A percentile compares a stretch with the other conserved stretches of the same genome.
Evolutionary conservation across 35 echinoderm and acorn worm species (phyloP).

Genomic region (Lytechinus pictus): DNA sequence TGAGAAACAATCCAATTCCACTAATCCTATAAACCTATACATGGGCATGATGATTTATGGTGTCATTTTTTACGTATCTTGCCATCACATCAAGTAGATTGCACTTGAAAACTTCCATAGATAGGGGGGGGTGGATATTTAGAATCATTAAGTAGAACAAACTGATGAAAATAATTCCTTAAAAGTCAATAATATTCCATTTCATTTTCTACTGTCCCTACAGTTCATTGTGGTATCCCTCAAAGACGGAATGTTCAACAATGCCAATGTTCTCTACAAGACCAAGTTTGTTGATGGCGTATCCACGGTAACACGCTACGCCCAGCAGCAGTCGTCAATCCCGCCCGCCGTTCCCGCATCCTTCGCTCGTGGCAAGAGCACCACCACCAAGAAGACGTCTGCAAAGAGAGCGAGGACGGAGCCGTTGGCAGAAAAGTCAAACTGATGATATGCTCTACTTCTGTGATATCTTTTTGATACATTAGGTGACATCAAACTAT

Average conservation of each 20-base stretch:
- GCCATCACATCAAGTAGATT: no score
- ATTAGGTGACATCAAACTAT: not conserved
- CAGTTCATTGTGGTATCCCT: constrained; percentile 99
- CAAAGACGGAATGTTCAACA: constrained; percentile 99
- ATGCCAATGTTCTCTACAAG: constrained; percentile 98
- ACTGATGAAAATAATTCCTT: no score
- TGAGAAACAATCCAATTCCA: no score
- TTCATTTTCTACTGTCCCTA: not conserved
- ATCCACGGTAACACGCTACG: constrained; percentile 93
- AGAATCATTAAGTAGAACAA: no score
- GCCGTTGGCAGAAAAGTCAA: constrained; percentile 20
- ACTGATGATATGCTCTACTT: not conserved
- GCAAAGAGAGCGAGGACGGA: constrained; percentile 51
- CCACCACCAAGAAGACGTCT: constrained; percentile 60
- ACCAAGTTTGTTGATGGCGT: constrained; percentile 99
- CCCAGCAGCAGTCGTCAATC: constrained; percentile 65
- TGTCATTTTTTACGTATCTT: no score
- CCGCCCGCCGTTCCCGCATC: not conserved
- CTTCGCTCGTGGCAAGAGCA: constrained; percentile 52
- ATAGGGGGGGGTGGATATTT: no score
- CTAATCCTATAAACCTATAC: no score
- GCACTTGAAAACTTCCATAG: no score
- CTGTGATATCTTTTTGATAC: no score
- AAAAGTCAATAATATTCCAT: not conserved
- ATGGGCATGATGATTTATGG: no score